A percentile compares a stretch with the other conserved stretches of the same genome.
These are phyloP conservation scores for Dicerorhinus sumatrensis DNA, from an alignment of 2,113 vertebrate genomes.

Conservation along the genomic window DNA sequence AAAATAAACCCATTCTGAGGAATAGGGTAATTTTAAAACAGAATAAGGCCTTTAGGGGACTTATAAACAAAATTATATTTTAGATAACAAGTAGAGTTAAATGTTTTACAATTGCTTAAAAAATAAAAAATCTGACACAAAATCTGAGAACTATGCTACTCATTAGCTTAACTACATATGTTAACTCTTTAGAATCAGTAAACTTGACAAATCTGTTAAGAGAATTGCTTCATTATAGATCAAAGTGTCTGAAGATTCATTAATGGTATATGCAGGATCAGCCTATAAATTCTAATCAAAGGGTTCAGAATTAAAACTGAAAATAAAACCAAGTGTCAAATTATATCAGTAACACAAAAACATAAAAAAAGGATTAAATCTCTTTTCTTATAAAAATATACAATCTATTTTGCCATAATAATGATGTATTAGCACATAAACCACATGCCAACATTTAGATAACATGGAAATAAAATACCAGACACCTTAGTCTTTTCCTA, in stretches of 20 bases:
- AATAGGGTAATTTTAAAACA: conserved; percentile 28
- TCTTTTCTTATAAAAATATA: background rate
- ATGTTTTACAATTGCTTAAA: conserved; percentile 54
- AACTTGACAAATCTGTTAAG: conserved; percentile 39
- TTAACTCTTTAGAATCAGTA: conserved; percentile 34
- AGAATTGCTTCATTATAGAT: background rate
- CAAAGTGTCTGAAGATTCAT: conserved; percentile 37
- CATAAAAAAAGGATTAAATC: background rate
- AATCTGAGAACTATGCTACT: conserved; percentile 19
- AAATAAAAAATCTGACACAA: conserved; percentile 34
- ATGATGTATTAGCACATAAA: background rate
- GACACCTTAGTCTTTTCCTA: background rate
- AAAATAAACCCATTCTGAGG: conserved; percentile 28
- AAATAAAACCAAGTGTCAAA: background rate
- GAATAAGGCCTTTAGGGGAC: background rate
- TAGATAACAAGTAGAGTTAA: conserved; percentile 38
- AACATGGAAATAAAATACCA: conserved; percentile 42
- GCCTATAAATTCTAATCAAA: conserved; percentile 44
- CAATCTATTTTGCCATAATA: background rate
- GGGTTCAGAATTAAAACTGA: conserved; percentile 20
- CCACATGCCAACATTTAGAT: conserved; percentile 36
- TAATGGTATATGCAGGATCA: background rate
- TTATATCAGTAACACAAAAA: conserved; percentile 3
- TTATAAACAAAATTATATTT: conserved; percentile 53
- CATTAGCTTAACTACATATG: background rate